These are phyloP conservation scores for Tichodroma muraria DNA, from an alignment of 2,113 vertebrate species.

Conservation along the genomic window DNA sequence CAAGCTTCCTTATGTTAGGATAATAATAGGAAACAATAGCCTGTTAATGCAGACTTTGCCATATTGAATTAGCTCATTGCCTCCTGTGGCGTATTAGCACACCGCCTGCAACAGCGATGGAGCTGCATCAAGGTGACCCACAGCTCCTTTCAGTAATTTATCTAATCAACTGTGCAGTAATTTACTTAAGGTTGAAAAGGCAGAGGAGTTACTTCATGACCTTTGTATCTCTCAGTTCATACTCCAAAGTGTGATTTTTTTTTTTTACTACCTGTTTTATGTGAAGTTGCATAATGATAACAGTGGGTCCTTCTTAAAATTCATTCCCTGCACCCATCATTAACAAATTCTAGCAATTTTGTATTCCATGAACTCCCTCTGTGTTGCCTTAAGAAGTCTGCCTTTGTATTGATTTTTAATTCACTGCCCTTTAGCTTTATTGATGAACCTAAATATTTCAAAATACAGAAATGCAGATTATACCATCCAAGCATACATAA, in stretches of 20 bases:
- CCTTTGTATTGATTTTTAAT: conserved; percentile 57
- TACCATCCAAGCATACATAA: neutral
- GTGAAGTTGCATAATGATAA: neutral
- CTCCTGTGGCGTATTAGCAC: neutral
- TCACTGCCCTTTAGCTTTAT: conserved; percentile 46
- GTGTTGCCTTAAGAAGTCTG: conserved; percentile 49
- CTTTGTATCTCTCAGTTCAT: conserved; percentile 25
- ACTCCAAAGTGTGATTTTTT: neutral
- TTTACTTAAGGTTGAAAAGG: conserved; percentile 23
- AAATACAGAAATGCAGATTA: conserved; percentile 5
- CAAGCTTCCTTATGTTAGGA: neutral
- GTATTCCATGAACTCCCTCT: neutral
- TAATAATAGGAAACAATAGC: neutral
- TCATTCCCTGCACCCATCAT: neutral
- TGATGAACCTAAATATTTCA: conserved; percentile 46
- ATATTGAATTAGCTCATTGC: neutral
- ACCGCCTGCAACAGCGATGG: fast-evolving
- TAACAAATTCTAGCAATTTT: neutral
- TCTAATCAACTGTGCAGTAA: conserved; percentile 21
- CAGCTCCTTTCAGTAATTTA: conserved; percentile 5
- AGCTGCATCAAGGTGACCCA: conserved; percentile 14
- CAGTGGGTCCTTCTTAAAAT: conserved; percentile 1
- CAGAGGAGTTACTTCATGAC: conserved; percentile 19
- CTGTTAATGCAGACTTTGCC: neutral
- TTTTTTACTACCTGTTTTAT: neutral